Evolutionary conservation across 1,140 invertebrate species (phyloP), one percentile per base, ranked within the genome.

Genomic region (Megathymus violae): DNA sequence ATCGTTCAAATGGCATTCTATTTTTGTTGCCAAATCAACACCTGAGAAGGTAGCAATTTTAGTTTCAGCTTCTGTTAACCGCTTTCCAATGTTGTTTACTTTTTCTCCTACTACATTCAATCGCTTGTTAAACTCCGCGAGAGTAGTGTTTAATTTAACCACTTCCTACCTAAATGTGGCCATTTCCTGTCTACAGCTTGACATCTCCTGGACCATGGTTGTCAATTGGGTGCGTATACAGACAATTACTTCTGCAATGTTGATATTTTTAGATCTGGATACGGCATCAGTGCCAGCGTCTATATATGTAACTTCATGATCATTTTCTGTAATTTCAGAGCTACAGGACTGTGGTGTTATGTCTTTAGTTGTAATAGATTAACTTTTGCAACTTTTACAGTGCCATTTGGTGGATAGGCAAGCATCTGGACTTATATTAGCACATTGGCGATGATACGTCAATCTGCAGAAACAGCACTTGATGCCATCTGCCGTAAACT

Each of bases 1-100:
- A 9, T 64, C 62, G 13, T 59, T 52, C 9, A 64, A 6, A 1
- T 64, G 22, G 0, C 14, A 34, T 46, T 59, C 41, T 1, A 64
- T 10, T 38, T 59, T 44, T 3, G n/a, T 10, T 13, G 50, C 16
- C 0, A 40, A 43, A 10, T 17, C 7, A 15, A 40, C 36, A 10
- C 34, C 38, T n/a, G 14, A 6, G 5, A n/a, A n/a, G 1, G 10
- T 19, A 2, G 4, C 16, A 3, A 46, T 22, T n/a, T 46, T 19
- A 4, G 16, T 1, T n/a, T 46, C 43, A 1, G 43, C 17, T n/a
- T 19, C 43, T 1, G 16, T 1, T 1, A 46, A 9, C 0, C 43
- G 43, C 9, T 46, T 46, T 19, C 16, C 7, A n/a, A 46, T 0
- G 4, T 46, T 10, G 17, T 46, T 46, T 10, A 46, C 43, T n/a